phyloP scores from a whole-genome alignment of 2,888 invertebrate species.

The Ditylenchus weischeri region DNA sequence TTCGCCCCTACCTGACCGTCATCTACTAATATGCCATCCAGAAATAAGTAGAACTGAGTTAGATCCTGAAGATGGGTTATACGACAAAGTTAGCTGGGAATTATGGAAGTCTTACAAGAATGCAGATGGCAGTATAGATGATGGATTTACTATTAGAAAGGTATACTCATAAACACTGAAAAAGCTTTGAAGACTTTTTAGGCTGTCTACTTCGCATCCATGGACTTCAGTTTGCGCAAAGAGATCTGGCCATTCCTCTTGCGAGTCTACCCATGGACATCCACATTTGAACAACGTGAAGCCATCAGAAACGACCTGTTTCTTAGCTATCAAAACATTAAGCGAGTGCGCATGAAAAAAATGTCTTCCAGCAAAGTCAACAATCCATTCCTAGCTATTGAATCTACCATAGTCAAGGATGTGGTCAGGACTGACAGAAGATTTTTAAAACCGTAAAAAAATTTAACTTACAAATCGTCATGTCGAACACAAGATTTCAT shows the following conservation, averaged over 20 bases:
- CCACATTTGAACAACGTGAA: slow-evolving; percentile 82
- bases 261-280: slow-evolving; percentile 85
- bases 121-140: slow-evolving; percentile 80
- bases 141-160: slow-evolving; percentile 80
- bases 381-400: slow-evolving; percentile 64
- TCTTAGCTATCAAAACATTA: slow-evolving; percentile 64
- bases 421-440: slow-evolving; percentile 63
- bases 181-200: slow-evolving; percentile 45
- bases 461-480: too few relatives aligned
- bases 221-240: slow-evolving; percentile 79
- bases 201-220: slow-evolving; percentile 84
- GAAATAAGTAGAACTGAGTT: slow-evolving; percentile 82
- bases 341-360: slow-evolving; percentile 34
- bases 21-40: slow-evolving; percentile 68
- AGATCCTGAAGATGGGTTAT: slow-evolving; percentile 87
- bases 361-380: background rate
- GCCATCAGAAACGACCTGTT: slow-evolving; percentile 75
- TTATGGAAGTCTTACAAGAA: slow-evolving; percentile 80
- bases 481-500: too few relatives aligned
- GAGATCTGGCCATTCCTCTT: slow-evolving; percentile 92
- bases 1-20: slow-evolving; percentile 56
- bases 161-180: slow-evolving; percentile 58
- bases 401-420: slow-evolving; percentile 80
- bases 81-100: slow-evolving; percentile 79
- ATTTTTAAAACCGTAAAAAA: too few relatives aligned